These are phyloP conservation scores for Cephalotes varians DNA, from an alignment of 2,888 invertebrate species.

Conservation along the genomic window DNA sequence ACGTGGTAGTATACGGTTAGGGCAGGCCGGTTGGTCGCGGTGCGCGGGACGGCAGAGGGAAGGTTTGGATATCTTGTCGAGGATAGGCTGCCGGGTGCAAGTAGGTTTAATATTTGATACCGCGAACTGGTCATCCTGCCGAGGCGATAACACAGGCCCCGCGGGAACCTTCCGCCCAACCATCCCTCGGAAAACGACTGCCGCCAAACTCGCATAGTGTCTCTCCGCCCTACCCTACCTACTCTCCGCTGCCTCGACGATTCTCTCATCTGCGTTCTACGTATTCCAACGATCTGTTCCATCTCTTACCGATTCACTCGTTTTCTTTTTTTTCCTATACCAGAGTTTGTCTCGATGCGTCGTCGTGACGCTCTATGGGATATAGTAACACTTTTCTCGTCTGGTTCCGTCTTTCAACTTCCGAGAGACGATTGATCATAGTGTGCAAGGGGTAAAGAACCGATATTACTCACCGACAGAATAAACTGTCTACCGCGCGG, in stretches of 20 bases:
- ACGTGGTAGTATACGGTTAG: slow-evolving; percentile 66
- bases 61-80: slow-evolving; percentile 77
- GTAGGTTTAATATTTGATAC: slow-evolving; percentile 86
- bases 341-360: slow-evolving; percentile 19
- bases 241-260: slow-evolving; percentile 38
- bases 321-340: background rate
- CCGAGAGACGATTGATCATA: slow-evolving; percentile 48
- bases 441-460: slow-evolving; percentile 17
- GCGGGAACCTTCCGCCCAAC: slow-evolving; percentile 85
- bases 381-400: background rate
- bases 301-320: slow-evolving; percentile 35
- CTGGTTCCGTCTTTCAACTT: slow-evolving; percentile 20
- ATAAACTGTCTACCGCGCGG: slow-evolving; percentile 13
- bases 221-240: slow-evolving; percentile 54
- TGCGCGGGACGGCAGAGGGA: slow-evolving; percentile 60
- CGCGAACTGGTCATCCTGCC: slow-evolving; percentile 86
- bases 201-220: slow-evolving; percentile 67
- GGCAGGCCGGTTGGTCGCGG: slow-evolving; percentile 64
- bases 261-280: slow-evolving; percentile 54
- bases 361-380: slow-evolving; percentile 8
- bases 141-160: slow-evolving; percentile 86
- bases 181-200: slow-evolving; percentile 84
- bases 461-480: slow-evolving; percentile 15
- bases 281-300: slow-evolving; percentile 47
- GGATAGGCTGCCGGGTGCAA: slow-evolving; percentile 83